A percentile compares a stretch with the other conserved stretches of the same genome.
phyloP scores from a whole-genome alignment of 2,888 invertebrate genomes.

The Hydriomena furcata region DNA sequence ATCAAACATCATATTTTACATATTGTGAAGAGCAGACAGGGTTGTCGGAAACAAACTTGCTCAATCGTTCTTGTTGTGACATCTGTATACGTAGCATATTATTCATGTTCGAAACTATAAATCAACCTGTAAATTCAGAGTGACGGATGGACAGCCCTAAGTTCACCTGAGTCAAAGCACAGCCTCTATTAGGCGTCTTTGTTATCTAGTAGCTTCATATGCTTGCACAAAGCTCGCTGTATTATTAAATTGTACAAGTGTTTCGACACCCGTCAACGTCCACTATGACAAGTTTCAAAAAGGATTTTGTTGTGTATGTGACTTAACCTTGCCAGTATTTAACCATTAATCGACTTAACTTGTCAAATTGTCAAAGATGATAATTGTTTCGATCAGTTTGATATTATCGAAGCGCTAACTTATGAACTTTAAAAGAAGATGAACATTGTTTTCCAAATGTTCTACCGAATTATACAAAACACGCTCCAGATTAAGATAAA shows the following conservation, averaged over 20 bases:
- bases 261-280: conserved; percentile 76
- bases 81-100: conserved; percentile 40
- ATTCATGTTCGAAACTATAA: conserved; percentile 61
- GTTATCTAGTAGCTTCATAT: conserved; percentile 67
- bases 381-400: conserved; percentile 8
- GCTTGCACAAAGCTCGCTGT: conserved; percentile 55
- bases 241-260: conserved; percentile 68
- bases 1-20: conserved; percentile 17
- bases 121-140: conserved; percentile 57
- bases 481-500: too few species aligned
- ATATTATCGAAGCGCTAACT: too few species aligned
- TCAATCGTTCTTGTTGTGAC: conserved; percentile 40
- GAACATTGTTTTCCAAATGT: too few species aligned
- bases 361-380: conserved; percentile 46
- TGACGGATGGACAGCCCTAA: conserved; percentile 63
- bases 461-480: too few species aligned
- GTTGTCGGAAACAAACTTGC: conserved; percentile 34
- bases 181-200: conserved; percentile 65
- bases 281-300: conserved; percentile 65
- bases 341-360: conserved; percentile 47
- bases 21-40: conserved; percentile 19
- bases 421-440: background rate
- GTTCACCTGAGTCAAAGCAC: conserved; percentile 68
- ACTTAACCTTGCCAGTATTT: conserved; percentile 52
- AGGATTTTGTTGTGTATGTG: conserved; percentile 51